Base-by-base conservation (phyloP, 2,113 vertebrate species). In the Cavia aperea region DNA sequence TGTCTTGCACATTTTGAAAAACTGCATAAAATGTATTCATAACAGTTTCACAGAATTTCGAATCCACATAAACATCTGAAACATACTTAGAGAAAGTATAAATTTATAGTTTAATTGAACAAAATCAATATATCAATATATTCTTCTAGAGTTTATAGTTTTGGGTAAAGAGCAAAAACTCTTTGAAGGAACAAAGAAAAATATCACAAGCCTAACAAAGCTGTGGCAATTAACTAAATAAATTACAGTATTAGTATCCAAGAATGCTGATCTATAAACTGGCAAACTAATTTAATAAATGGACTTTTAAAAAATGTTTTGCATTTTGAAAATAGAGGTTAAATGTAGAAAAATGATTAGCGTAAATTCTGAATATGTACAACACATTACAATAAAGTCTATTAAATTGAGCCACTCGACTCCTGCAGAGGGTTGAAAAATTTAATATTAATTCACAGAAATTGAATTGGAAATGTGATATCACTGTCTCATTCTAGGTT, bases 371-470 rank as follows among this genome's bases (percentile, higher is more conserved):
- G 88, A 95, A 87, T 94, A 96, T 86, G 33, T 85, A 70, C 26
- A 16, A 73, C 0, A 0, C 0, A 0, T 96, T 78, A 58, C 83
- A 95, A 94, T 75, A 5, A 95, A 95, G 83, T 79, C 89, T 86
- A 88, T n/a, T 88, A 81, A 89, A 46, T 60, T 54, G 91, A 97
- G 73, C 81, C 89, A 94, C 86, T 96, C 94, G 93, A 33, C 36
- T 85, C 65, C 70, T 91, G 23, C 23, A 83, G 49, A 96, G 73
- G 79, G 65, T 26, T 85, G 93, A 89, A 78, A 95, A 96, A 93
- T 88, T 81, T 88, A 88, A 81, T 95, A 93, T 95, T 97, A 96
- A 96, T 92, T 94, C 95, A 29, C 43, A 94, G 88, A 89, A 96
- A 94, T 85, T 95, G 95, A 96, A 95, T 96, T 92, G 92, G 87